Base-by-base conservation (phyloP, 2,113 vertebrate species). In the Nerophis lumbriciformis region DNA sequence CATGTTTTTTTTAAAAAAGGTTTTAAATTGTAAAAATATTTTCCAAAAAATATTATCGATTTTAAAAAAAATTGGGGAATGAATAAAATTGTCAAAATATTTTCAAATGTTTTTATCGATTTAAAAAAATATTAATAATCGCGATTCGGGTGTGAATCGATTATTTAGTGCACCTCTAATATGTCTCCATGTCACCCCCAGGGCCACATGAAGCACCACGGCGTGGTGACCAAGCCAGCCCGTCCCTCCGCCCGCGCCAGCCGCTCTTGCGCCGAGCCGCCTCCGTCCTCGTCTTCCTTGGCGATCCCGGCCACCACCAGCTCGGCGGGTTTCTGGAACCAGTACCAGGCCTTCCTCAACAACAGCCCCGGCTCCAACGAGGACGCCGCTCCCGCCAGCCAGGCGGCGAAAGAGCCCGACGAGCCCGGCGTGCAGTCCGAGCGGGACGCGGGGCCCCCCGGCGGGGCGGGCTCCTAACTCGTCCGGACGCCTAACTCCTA, bases 141-240 rank as follows among this genome's bases (percentile, higher is more conserved):
- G 28, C 28, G 2, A 28, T 28, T 28, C 28, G 28, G 28, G 3
- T 28, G 28, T 28, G 28, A 28, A 3, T 28, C 3, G 28, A 28
- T 28, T 28, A 28, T 28, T 28, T 28, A 28, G 28, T 28, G 28
- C 28, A 28, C 28, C 28, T 2, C 28, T 28, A 28, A 28, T 28
- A 3, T 28, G 28, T 19, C 19, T 19, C 19, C 19, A 19, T 28
- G 28, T 28, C 3, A 28, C 28, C 19, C 58, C 28, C 70, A 91
- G 90, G 90, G 90, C 6, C 90, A 91, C 65, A 91, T 91, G 90
- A 91, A 91, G 63, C 90, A 91, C 54, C 90, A 91, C 38, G 86
- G 88, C 1, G 81, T 83, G 12, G 82, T 73, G 28, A 68, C 79
- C 15, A 91, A 88, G 83, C 48, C 84, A 14, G 58, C 81, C 7